Evolutionary conservation across 2,888 invertebrate species (phyloP).

Genomic region (Rosalia funebris): DNA sequence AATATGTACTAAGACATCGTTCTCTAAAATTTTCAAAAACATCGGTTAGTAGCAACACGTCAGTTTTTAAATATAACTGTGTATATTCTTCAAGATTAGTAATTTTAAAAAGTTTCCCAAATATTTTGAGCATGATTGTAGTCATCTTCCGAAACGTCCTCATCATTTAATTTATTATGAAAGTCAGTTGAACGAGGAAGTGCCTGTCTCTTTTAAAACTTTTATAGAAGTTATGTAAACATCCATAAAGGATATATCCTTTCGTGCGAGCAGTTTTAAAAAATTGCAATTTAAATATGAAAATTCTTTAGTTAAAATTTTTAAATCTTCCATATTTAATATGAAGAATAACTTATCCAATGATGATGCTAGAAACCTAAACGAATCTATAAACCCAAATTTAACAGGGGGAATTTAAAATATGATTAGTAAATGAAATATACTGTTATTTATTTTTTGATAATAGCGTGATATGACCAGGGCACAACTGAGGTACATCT

Average conservation of each 20-base stretch:
- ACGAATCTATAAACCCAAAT: not conserved
- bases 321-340: not conserved
- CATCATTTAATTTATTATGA: slow-evolving; percentile 32
- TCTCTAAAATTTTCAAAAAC: slow-evolving; percentile 11
- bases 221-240: slow-evolving; percentile 38
- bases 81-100: slow-evolving; percentile 49
- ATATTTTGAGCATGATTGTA: slow-evolving; percentile 51
- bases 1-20: slow-evolving; percentile 4
- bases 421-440: slow-evolving; percentile 8
- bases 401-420: not conserved
- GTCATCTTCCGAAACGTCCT: slow-evolving; percentile 36
- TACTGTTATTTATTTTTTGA: slow-evolving; percentile 9
- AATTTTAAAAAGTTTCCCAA: slow-evolving; percentile 45
- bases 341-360: not conserved
- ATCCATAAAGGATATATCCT: no score
- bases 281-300: not conserved
- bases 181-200: not conserved
- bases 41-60: slow-evolving; percentile 22
- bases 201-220: not conserved
- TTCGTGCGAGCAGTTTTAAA: slow-evolving; percentile 23
- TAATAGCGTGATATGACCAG: not conserved
- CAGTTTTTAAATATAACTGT: slow-evolving; percentile 37
- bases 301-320: not conserved
- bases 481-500: not conserved
- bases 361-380: not conserved